phyloP scores from a whole-genome alignment of 2,113 vertebrate species.

The Capreolus pygargus region DNA sequence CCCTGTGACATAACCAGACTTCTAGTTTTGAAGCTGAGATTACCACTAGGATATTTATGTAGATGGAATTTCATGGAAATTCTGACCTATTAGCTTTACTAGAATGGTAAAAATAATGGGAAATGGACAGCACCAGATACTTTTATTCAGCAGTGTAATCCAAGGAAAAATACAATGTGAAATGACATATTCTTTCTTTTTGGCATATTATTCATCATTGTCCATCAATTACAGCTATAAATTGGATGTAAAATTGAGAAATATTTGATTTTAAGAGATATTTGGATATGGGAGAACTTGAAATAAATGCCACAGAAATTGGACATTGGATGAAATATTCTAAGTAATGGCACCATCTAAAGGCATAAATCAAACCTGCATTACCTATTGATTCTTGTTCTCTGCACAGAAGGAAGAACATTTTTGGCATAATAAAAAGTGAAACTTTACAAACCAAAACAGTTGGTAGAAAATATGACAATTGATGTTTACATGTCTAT shows the following conservation, averaged over 20 bases:
- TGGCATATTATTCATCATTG: not conserved
- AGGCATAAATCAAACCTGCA: not conserved
- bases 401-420: not conserved
- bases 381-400: not conserved
- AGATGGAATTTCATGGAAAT: not conserved
- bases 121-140: not conserved
- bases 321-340: not conserved
- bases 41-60: not conserved
- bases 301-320: not conserved
- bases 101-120: not conserved
- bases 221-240: not conserved
- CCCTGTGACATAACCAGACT: not conserved
- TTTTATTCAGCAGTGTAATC: not conserved
- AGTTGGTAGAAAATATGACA: not conserved
- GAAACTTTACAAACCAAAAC: not conserved
- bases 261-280: not conserved
- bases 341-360: slow-evolving; percentile 22
- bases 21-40: not conserved
- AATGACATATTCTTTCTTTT: not conserved
- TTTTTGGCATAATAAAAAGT: not conserved
- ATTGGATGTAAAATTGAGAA: not conserved
- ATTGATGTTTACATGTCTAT: not conserved
- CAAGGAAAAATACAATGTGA: not conserved
- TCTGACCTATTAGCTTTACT: not conserved
- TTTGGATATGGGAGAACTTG: not conserved